Percentiles rank a stretch among this genome's conserved stretches.
Conservation (phyloP, 2,888 invertebrate species). For the Heliconius hortense region DNA sequence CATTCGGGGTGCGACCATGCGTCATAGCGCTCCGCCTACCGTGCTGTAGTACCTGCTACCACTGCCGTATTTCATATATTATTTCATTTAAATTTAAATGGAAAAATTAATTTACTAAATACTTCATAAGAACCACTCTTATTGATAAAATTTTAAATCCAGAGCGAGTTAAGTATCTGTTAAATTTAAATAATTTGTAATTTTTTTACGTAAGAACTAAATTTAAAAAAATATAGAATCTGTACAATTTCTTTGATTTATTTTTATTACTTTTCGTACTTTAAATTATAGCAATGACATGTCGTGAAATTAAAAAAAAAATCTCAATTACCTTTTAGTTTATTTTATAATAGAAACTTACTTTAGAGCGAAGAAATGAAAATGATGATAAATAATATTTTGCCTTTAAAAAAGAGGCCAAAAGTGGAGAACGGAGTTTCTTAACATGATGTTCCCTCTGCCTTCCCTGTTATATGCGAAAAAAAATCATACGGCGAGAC, state of each 20-base stretch:
- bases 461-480: too few relatives aligned
- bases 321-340: background rate
- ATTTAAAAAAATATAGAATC: background rate
- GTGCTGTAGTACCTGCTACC: constrained; percentile 10
- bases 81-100: background rate
- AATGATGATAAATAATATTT: too few relatives aligned
- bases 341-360: background rate
- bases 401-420: too few relatives aligned
- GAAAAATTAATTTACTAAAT: constrained; percentile 6
- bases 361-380: background rate
- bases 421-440: too few relatives aligned
- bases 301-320: background rate
- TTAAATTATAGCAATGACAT: background rate
- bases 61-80: constrained; percentile 14
- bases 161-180: background rate
- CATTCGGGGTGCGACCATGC: constrained; percentile 41
- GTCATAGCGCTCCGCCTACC: constrained; percentile 37
- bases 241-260: background rate
- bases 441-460: too few relatives aligned
- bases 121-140: background rate
- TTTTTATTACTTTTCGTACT: background rate
- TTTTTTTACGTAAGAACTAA: background rate
- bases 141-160: constrained; percentile 13
- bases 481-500: too few relatives aligned
- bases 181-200: background rate